These are phyloP conservation scores for Hylomyscus alleni DNA, from an alignment of 2,797 vertebrate genomes.

Conservation along the genomic window DNA sequence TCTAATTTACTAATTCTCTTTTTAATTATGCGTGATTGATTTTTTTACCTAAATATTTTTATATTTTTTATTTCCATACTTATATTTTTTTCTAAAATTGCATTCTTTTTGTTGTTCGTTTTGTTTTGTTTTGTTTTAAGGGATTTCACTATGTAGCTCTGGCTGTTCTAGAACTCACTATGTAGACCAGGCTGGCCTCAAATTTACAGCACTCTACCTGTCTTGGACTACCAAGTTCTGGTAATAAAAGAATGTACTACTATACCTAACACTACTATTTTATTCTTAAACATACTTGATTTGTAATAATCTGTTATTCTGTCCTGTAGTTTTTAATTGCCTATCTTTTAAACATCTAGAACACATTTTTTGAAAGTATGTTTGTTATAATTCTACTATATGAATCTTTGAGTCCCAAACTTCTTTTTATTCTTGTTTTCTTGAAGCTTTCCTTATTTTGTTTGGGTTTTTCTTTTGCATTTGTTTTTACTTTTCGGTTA, in stretches of 20 bases:
- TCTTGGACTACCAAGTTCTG: background rate
- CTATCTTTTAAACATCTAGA: background rate
- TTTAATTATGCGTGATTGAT: background rate
- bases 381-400: background rate
- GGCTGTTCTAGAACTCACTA: background rate
- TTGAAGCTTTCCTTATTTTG: background rate
- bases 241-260: background rate
- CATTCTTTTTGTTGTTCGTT: background rate
- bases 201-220: background rate
- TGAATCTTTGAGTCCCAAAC: background rate
- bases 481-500: background rate
- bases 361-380: background rate
- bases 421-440: background rate
- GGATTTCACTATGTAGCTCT: background rate
- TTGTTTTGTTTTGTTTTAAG: background rate
- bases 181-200: background rate
- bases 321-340: background rate
- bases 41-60: background rate
- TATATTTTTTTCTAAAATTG: background rate
- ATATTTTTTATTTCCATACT: background rate
- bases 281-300: background rate
- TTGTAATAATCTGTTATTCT: background rate
- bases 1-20: background rate
- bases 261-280: background rate
- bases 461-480: background rate